Evolutionary conservation across 2,113 vertebrate species (phyloP).

Genomic region (Mesoclemmys tuberculata): DNA sequence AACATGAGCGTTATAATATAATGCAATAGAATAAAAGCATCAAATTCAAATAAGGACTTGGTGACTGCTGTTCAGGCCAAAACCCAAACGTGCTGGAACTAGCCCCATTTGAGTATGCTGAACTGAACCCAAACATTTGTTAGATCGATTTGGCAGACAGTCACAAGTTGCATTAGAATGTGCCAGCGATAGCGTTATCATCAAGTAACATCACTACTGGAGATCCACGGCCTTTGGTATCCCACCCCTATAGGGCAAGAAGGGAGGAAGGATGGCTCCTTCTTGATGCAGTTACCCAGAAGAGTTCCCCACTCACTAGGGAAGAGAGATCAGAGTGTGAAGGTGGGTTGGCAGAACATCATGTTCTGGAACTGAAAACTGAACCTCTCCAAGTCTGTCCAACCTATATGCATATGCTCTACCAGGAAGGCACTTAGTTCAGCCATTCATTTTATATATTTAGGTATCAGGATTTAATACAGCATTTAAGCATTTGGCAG

Average conservation of each 20-base stretch:
- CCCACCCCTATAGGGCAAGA: neutral
- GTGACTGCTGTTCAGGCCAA: conserved; percentile 1
- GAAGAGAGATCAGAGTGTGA: too few relatives aligned
- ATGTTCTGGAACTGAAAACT: conserved; percentile 11
- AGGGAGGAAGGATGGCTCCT: accelerated
- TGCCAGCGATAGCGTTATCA: neutral
- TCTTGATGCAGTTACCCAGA: neutral
- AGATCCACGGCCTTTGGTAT: neutral
- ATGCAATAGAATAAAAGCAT: neutral
- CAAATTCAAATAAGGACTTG: neutral
- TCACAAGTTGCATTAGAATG: neutral
- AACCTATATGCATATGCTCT: conserved; percentile 42
- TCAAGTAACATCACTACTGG: neutral
- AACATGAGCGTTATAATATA: neutral
- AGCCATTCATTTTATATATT: conserved; percentile 69
- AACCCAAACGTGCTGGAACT: neutral
- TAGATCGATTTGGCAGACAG: neutral
- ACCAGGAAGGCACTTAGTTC: conserved; percentile 51
- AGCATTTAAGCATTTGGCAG: conserved; percentile 60
- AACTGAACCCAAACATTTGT: neutral
- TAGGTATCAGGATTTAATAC: conserved; percentile 52
- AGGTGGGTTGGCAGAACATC: conserved; percentile 28
- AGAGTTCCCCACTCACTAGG: neutral
- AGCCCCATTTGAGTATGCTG: neutral
- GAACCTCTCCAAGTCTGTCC: neutral